Base-by-base conservation (phyloP, 2,888 invertebrate genomes). In the Disparrhopalites patrizii region DNA sequence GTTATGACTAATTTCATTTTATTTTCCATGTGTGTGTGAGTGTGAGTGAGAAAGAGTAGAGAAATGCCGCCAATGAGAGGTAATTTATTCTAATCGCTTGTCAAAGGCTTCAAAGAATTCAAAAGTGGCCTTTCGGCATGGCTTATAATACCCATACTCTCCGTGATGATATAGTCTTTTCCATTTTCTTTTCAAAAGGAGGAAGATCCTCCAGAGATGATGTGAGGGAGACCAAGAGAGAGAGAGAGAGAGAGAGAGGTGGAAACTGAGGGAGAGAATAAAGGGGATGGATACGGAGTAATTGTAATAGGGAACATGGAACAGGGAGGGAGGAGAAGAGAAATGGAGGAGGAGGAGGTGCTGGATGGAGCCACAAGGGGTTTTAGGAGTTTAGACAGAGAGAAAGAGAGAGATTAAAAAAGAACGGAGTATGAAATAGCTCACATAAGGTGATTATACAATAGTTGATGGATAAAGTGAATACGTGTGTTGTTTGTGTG, bases 11-110 rank as follows among this genome's bases (percentile, higher is more conserved):
- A 57, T 57, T 57, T 57, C 43, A 43, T 38, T 8, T 38, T n/a
- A n/a, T n/a, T n/a, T n/a, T n/a, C n/a, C n/a, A n/a, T n/a, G n/a
- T n/a, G n/a, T n/a, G n/a, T n/a, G n/a, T n/a, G n/a, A n/a, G n/a
- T n/a, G n/a, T n/a, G n/a, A n/a, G n/a, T n/a, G n/a, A n/a, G n/a
- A n/a, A n/a, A n/a, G n/a, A n/a, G 23, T 56, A 13, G 23, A 40
- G 28, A 40, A 40, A 57, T 43, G 60, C 60, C 50, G 60, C 43
- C 23, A 25, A 27, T 61, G 61, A 61, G 61, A n/a, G 52, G 61
- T 61, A 61, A 61, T 61, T 61, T 61, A 61, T 61, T 51, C 61
- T 61, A 61, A 61, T 51, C 61, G 61, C 52, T 61, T 61, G 61
- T 61, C 61, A 61, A 61, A 61, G 61, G 23, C 40, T 23, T 57